Percentiles rank a stretch among this genome's conserved stretches.
phyloP scores from a whole-genome alignment of 1,140 invertebrate species.

The Drosophila insularis region DNA sequence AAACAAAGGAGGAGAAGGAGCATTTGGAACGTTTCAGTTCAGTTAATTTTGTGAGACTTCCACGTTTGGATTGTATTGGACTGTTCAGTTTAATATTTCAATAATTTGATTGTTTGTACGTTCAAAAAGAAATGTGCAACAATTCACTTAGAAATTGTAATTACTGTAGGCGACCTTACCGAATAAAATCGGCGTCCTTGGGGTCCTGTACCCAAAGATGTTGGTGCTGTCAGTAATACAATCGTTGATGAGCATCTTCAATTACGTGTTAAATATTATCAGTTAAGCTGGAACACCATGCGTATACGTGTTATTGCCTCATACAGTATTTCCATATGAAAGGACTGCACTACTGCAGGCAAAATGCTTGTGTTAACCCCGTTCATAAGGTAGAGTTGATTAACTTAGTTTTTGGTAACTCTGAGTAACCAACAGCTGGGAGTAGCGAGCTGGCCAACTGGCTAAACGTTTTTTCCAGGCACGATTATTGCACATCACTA shows the following conservation, averaged over 20 bases:
- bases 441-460: too few species aligned
- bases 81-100: not conserved
- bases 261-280: too few species aligned
- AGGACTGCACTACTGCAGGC: not conserved
- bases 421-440: too few species aligned
- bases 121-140: slow-evolving; percentile 44
- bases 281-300: too few species aligned
- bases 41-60: not conserved
- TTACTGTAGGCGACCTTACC: slow-evolving; percentile 32
- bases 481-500: slow-evolving; percentile 80
- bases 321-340: too few species aligned
- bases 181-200: too few species aligned
- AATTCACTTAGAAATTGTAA: slow-evolving; percentile 61
- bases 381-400: slow-evolving; percentile 67
- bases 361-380: slow-evolving; percentile 46
- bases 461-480: slow-evolving; percentile 9
- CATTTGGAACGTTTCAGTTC: too few species aligned
- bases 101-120: not conserved
- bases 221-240: too few species aligned
- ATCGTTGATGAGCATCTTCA: too few species aligned
- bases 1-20: too few species aligned
- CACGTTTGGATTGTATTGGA: not conserved
- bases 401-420: slow-evolving; percentile 53
- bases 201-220: too few species aligned
- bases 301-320: too few species aligned